These are phyloP conservation scores for Gallirallus australis DNA, from an alignment of 2,797 vertebrate species.

Conservation along the genomic window DNA sequence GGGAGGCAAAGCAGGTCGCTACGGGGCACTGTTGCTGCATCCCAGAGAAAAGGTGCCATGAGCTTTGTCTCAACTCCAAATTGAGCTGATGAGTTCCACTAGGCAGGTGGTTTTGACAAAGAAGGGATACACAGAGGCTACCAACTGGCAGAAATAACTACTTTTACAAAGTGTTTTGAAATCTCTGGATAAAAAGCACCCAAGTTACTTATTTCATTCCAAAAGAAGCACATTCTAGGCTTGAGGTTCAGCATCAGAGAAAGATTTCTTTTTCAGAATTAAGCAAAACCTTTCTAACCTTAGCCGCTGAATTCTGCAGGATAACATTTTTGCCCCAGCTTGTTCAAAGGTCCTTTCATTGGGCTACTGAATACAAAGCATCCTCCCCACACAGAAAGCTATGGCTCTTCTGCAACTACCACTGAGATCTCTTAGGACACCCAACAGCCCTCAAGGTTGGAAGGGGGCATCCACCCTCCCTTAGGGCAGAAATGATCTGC, in stretches of 20 bases:
- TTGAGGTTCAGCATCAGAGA: not conserved
- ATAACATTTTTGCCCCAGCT: not conserved
- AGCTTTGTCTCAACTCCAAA: not conserved
- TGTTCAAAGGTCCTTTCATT: not conserved
- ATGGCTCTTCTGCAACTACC: accelerated
- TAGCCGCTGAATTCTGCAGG: not conserved
- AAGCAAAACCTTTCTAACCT: not conserved
- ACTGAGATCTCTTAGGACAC: not conserved
- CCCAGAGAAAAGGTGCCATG: not conserved
- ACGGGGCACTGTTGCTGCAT: not conserved
- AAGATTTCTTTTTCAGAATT: not conserved
- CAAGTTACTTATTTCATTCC: not conserved
- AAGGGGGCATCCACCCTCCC: not conserved
- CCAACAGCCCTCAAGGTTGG: not conserved
- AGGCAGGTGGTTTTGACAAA: not conserved
- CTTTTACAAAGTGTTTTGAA: not conserved
- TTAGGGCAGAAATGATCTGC: not conserved
- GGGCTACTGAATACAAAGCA: not conserved
- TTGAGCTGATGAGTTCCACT: not conserved
- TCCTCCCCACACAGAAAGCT: not conserved
- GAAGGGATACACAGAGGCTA: not conserved
- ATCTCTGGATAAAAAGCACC: not conserved
- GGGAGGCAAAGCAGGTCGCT: not conserved
- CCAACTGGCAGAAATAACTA: not conserved
- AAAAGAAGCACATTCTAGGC: not conserved